Evolutionary conservation across 2,113 vertebrate species (phyloP), one percentile per base, ranked within the genome.

Genomic region (Lepus timidus): DNA sequence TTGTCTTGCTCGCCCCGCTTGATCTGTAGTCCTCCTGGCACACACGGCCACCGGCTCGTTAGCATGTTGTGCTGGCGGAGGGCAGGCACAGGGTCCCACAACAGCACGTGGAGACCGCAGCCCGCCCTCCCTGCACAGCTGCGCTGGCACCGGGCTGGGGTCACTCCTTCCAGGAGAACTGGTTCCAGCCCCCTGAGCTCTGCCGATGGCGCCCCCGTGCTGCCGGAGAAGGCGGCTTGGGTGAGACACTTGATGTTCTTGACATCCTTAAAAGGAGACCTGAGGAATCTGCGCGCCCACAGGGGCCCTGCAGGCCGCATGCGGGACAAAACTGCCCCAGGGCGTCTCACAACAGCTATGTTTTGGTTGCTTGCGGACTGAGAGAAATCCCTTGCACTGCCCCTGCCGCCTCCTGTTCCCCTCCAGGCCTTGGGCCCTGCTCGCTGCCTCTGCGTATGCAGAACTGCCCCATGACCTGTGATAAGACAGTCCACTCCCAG

Each of bases 51-150:
- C 29, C 64, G 31, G n/a, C 39, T 94, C 4, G 0, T 55, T 23
- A 55, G 52, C 2, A 12, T 0, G 0, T 33, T 44, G 65, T 64
- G 25, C 27, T 17, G 22, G 49, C 2, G 0, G 25, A 1, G 16
- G 62, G 51, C 10, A 25, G 73, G 44, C 55, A 22, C 0, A 9
- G 49, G 36, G 8, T 29, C 31, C 65, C 64, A 4, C 29, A 19
- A 27, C 36, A 75, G 67, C 75, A 4, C 8, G 0, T 17, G n/a
- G 64, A 1, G 13, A 1, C 58, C 9, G 31, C 68, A 0, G 33
- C 84, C 79, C 71, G 85, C 62, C 83, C 58, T 39, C 31, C 80
- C 36, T 25, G 4, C 17, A 0, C 5, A 1, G 25, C 44, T 70
- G 33, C 17, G 4, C 10, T 51, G 23, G 10, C 9, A 0, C 31